Conservation (phyloP, 2,113 vertebrate species). For the Stictonetta naevosa region DNA sequence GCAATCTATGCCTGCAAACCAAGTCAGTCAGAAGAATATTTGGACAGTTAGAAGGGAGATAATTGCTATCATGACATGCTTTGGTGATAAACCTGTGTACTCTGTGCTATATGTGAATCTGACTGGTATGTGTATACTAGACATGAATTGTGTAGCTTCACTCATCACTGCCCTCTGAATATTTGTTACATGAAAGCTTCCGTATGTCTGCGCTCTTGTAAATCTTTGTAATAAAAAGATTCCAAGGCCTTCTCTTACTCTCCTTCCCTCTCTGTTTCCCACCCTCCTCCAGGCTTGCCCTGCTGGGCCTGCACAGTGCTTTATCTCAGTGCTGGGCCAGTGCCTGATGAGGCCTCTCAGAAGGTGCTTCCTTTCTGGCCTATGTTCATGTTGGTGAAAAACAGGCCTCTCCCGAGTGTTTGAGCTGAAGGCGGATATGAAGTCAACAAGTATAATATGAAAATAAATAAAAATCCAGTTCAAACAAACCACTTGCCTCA, state of each 20-base stretch:
- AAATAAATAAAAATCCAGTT: slow-evolving; percentile 78
- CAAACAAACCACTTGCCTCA: slow-evolving; percentile 68
- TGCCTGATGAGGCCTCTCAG: slow-evolving; percentile 61
- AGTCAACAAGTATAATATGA: slow-evolving; percentile 74
- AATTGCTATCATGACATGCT: accelerated
- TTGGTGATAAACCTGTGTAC: neutral
- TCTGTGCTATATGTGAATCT: neutral
- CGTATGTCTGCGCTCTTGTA: neutral
- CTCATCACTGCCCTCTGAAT: neutral
- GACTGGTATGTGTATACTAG: neutral
- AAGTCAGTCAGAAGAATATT: neutral
- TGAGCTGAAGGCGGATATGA: slow-evolving; percentile 66
- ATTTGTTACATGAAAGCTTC: neutral
- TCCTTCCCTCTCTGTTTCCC: neutral
- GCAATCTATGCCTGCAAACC: neutral
- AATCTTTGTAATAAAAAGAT: neutral
- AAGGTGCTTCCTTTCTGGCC: slow-evolving; percentile 74
- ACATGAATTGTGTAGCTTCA: neutral
- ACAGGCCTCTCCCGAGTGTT: slow-evolving; percentile 44
- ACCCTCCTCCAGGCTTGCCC: neutral
- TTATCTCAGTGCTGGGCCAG: slow-evolving; percentile 64
- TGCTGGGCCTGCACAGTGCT: slow-evolving; percentile 33
- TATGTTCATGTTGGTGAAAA: neutral
- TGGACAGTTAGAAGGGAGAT: neutral
- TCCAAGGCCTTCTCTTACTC: neutral